A percentile compares a stretch with the other conserved stretches of the same genome.
These are phyloP conservation scores for Hymenopus coronatus DNA, from an alignment of 2,888 invertebrate genomes.

Conservation along the genomic window DNA sequence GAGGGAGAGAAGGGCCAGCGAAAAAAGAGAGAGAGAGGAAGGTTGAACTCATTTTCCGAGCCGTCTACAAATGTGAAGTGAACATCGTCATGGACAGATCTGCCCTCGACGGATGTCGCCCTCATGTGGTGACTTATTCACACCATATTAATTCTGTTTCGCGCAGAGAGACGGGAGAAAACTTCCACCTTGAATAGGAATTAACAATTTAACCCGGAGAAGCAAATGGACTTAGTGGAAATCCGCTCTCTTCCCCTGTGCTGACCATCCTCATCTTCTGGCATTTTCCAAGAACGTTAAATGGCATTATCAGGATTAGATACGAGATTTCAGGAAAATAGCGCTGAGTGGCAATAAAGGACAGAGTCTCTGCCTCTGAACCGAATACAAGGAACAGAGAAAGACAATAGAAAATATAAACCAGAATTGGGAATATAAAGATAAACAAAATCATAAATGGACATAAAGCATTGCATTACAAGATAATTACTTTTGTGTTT, in stretches of 20 bases:
- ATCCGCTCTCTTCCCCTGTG: background rate
- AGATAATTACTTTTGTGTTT: no score
- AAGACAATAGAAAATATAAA: no score
- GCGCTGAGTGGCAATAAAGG: no score
- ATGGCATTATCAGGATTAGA: no score
- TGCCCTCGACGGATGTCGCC: background rate
- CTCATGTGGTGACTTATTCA: background rate
- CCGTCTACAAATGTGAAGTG: background rate
- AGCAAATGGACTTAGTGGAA: background rate
- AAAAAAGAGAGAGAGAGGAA: background rate
- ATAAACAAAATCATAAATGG: no score
- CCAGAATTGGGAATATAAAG: no score
- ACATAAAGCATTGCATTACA: no score
- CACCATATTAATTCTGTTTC: background rate
- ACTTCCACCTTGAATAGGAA: background rate
- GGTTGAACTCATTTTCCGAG: background rate
- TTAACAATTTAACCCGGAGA: background rate
- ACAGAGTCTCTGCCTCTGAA: no score
- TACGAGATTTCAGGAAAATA: no score
- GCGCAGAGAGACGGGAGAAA: background rate
- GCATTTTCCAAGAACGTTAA: background rate
- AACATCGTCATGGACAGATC: background rate
- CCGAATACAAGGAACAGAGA: no score
- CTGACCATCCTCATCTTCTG: background rate
- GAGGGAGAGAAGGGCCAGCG: background rate